Evolutionary conservation across 1,140 invertebrate genomes (phyloP), one percentile per base, ranked within the genome.

Genomic region (Capitella teleta): DNA sequence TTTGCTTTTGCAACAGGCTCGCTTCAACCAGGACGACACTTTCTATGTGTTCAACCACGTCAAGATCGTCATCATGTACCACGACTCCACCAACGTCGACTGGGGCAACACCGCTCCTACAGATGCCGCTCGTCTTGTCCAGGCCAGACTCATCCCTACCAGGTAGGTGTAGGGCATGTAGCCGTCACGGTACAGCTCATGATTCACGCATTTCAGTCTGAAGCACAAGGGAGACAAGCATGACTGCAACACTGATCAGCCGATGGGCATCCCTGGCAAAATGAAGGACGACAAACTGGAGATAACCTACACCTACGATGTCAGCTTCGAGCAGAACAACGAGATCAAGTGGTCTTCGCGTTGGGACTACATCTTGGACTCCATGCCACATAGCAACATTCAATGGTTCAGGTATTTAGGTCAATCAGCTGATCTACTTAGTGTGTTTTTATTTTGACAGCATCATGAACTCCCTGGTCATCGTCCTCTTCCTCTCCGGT

Each of bases 361-460:
- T 61, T 98, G 95, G 95, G 95, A 99, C 76, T 98, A 98, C 66
- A 95, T 99, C 55, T 74, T 99, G 40, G 90, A 97, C 70, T 95
- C 92, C 1, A 94, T 95, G 84, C 91, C 90, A 0, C 90, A 97
- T 62, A 92, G 92, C 0, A 97, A 98, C 73, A 98, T 98, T 60
- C 94, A 98, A 69, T 98, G 94, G 94, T 98, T 98, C 63, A 93
- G 87, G 87, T 93, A 43, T 6, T 37, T 2, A 6, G 3, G 16
- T 18, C 6, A 37, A 18, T 18, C 8, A 19, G 36, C 6, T 18
- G 36, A 2, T 37, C n/a, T 21, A 37, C 4, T 37, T 52, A n/a
- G n/a, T 37, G 36, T 6, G 36, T 37, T 2, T 37, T 28, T 41
- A 18, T n/a, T 37, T 52, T 56, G 61, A 36, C 53, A 65, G 67